Percentiles rank a stretch among this genome's conserved stretches.
These are phyloP conservation scores for Nephila pilipes DNA, from an alignment of 1,140 invertebrate species.

Conservation along the genomic window DNA sequence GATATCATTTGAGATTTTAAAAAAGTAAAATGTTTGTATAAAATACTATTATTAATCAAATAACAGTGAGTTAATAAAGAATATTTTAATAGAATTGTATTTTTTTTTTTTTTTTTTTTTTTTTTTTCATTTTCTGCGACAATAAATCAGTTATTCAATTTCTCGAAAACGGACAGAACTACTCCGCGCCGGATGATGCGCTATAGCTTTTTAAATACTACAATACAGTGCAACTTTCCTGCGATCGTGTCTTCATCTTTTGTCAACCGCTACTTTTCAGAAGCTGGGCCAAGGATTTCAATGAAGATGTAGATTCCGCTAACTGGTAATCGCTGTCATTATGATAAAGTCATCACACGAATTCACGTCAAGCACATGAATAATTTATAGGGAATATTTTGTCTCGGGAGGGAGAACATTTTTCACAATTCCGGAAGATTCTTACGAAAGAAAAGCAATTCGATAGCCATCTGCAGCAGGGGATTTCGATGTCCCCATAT, in stretches of 20 bases:
- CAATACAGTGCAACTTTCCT: too few relatives aligned
- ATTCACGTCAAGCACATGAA: neutral
- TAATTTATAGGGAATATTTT: neutral
- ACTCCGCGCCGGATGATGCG: neutral
- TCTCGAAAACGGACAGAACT: neutral
- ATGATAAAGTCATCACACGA: conserved; percentile 8
- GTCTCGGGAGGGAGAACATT: neutral
- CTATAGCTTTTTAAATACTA: neutral
- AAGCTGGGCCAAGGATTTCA: neutral
- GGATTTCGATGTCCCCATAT: neutral
- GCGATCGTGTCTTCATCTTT: neutral
- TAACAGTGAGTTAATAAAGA: too few relatives aligned
- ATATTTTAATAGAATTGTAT: too few relatives aligned
- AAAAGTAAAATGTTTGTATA: too few relatives aligned
- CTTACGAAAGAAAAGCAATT: neutral
- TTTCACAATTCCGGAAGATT: neutral
- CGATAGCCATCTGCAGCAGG: neutral
- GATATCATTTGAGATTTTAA: too few relatives aligned
- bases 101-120: too few relatives aligned
- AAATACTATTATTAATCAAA: too few relatives aligned
- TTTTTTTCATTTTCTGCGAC: too few relatives aligned
- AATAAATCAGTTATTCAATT: too few relatives aligned
- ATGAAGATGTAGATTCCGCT: neutral
- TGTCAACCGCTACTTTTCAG: neutral
- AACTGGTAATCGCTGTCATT: conserved; percentile 10